These are phyloP conservation scores for Orchesella flavescens DNA, from an alignment of 2,888 invertebrate species.

Conservation along the genomic window DNA sequence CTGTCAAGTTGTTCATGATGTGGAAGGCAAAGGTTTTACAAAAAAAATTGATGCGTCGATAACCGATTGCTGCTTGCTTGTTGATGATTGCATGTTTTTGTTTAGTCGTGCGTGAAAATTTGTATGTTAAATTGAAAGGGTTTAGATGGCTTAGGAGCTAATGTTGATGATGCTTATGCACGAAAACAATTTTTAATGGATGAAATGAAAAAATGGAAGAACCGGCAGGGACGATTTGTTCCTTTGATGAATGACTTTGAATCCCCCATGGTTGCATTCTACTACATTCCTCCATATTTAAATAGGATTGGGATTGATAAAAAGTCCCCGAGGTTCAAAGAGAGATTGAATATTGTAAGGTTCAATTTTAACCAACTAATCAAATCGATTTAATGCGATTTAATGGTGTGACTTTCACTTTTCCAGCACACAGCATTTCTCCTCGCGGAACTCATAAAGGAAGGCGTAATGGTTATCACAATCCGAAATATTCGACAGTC, in stretches of 20 bases:
- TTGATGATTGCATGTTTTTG: background rate
- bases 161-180: conserved; percentile 85
- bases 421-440: conserved; percentile 48
- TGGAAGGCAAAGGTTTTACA: conserved; percentile 91
- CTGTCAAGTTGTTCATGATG: conserved; percentile 98
- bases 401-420: background rate
- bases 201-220: conserved; percentile 78
- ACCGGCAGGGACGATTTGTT: conserved; percentile 79
- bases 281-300: conserved; percentile 89
- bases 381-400: background rate
- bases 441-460: conserved; percentile 84
- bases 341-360: conserved; percentile 53
- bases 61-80: too few species aligned
- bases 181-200: conserved; percentile 83
- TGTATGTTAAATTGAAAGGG: conserved; percentile 16
- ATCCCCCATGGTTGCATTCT: conserved; percentile 96
- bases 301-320: conserved; percentile 67
- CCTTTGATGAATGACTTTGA: conserved; percentile 86
- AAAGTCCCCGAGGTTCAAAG: conserved; percentile 38
- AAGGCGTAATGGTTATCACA: conserved; percentile 95
- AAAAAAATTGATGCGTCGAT: too few species aligned
- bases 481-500: conserved; percentile 90
- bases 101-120: background rate
- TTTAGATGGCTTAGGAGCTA: conserved; percentile 76
- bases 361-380: background rate